A percentile compares a stretch with the other conserved stretches of the same genome.
Evolutionary conservation across 35 echinoderm and acorn worm genomes (phyloP).

Genomic region (Diadema setosum): DNA sequence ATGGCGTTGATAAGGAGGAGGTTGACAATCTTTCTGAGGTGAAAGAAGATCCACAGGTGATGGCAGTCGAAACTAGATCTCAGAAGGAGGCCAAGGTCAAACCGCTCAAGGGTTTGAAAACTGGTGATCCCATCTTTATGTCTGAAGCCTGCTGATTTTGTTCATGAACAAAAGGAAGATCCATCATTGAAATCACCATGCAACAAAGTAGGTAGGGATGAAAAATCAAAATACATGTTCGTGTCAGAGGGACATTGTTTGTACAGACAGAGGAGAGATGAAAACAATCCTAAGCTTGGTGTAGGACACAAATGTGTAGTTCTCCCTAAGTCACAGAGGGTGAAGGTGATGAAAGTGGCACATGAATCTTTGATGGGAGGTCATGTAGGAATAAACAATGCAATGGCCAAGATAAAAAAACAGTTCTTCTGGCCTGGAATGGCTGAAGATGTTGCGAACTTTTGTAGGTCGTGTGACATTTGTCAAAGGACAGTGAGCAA

Average conservation of each 20-base stretch:
- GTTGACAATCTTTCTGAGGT: too few species aligned
- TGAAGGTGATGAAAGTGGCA: neutral
- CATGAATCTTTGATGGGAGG: conserved; percentile 50
- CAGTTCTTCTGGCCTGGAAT: conserved; percentile 60
- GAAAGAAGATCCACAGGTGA: too few species aligned
- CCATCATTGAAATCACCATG: too few species aligned
- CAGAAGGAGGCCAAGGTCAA: too few species aligned
- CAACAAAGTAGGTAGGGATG: too few species aligned
- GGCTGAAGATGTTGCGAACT: neutral
- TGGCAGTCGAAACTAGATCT: too few species aligned
- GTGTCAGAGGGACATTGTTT: neutral
- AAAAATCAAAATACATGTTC: neutral
- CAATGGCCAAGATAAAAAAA: neutral
- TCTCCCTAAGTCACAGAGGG: neutral
- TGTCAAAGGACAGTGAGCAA: conserved; percentile 50
- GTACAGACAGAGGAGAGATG: neutral
- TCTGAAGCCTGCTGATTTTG: too few species aligned
- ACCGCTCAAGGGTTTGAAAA: too few species aligned
- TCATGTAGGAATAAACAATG: conserved; percentile 32
- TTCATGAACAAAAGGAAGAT: too few species aligned
- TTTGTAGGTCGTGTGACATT: conserved; percentile 42
- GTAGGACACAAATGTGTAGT: neutral
- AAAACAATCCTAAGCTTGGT: neutral
- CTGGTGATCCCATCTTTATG: too few species aligned
- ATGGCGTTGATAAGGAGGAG: too few species aligned